Conservation (phyloP, 2,888 invertebrate species). For the Drosophila merina region DNA sequence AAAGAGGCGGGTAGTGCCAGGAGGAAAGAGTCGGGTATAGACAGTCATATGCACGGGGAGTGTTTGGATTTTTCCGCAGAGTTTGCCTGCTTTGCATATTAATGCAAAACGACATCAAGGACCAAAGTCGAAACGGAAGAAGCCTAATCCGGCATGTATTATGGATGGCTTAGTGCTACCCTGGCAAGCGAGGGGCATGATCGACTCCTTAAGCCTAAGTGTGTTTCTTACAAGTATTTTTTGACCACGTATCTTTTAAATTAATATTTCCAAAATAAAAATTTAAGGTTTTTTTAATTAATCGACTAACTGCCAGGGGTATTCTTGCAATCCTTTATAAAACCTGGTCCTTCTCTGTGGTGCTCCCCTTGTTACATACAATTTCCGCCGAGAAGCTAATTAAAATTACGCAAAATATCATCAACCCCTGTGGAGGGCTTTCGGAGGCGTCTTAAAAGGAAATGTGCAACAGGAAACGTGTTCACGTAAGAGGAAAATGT, state of each 20-base stretch:
- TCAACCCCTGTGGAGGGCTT: conserved; percentile 26
- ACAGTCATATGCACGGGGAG: conserved; percentile 48
- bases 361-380: conserved; percentile 42
- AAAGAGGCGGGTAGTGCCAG: background rate
- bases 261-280: background rate
- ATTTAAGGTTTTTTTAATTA: background rate
- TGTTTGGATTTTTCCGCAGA: conserved; percentile 58
- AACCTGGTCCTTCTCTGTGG: background rate
- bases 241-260: background rate
- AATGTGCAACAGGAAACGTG: conserved; percentile 47
- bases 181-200: background rate
- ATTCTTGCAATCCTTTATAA: background rate
- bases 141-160: conserved; percentile 32
- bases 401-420: conserved; percentile 72
- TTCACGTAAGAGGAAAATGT: conserved; percentile 35
- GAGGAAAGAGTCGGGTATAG: conserved; percentile 16
- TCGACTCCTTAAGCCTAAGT: background rate
- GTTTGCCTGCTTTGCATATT: conserved; percentile 69
- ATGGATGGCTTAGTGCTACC: conserved; percentile 19
- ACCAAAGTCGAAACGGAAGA: conserved; percentile 32
- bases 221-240: too few species aligned
- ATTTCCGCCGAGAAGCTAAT: conserved; percentile 72
- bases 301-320: conserved; percentile 6
- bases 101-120: conserved; percentile 55
- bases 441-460: conserved; percentile 16